Conservation (phyloP, 2,888 invertebrate species). For the Agrochola litura region DNA sequence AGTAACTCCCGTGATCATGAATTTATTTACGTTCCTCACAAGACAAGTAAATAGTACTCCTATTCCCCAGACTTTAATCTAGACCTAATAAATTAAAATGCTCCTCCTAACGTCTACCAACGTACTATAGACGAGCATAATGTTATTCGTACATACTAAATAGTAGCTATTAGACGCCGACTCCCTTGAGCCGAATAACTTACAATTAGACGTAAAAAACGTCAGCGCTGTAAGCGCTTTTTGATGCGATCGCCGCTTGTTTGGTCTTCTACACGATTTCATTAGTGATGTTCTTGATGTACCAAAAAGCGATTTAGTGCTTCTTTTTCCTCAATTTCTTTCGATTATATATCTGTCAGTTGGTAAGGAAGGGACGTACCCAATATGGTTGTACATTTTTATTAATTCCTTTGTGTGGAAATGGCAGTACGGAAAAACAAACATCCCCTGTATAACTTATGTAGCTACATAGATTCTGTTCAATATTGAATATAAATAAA, state of each 20-base stretch:
- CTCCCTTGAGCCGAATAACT: constrained; percentile 77
- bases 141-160: constrained; percentile 64
- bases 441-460: background rate
- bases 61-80: constrained; percentile 12
- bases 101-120: constrained; percentile 30
- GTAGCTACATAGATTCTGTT: background rate
- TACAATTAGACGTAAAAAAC: constrained; percentile 84
- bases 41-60: background rate
- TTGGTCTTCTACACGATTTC: constrained; percentile 81
- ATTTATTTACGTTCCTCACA: background rate
- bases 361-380: constrained; percentile 24
- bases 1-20: background rate
- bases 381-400: constrained; percentile 35
- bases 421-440: constrained; percentile 17
- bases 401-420: constrained; percentile 53
- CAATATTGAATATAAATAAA: constrained; percentile 6
- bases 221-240: constrained; percentile 81
- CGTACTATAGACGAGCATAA: constrained; percentile 58
- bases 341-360: constrained; percentile 52
- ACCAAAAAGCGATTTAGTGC: constrained; percentile 67
- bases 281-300: constrained; percentile 79
- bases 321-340: constrained; percentile 60
- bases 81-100: constrained; percentile 53
- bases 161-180: constrained; percentile 59
- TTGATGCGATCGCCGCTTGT: constrained; percentile 83